Evolutionary conservation across 2,888 invertebrate species (phyloP).

Genomic region (Amphipyra berbera): DNA sequence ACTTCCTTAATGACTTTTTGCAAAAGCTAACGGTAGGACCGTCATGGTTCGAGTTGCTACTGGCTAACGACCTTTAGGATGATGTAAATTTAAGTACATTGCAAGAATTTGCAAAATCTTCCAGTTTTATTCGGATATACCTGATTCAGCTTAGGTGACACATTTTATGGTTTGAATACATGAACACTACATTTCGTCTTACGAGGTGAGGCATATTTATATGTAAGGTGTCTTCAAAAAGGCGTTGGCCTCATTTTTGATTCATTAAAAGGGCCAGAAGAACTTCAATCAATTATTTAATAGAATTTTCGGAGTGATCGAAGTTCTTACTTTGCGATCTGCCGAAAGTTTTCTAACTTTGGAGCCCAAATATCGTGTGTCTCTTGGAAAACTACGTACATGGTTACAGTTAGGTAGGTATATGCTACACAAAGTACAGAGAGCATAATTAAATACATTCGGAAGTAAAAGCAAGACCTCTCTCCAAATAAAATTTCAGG

Average conservation of each 20-base stretch:
- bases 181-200: neutral
- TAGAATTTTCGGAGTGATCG: constrained; percentile 5
- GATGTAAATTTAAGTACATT: constrained; percentile 13
- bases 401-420: constrained; percentile 8
- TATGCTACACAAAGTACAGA: constrained; percentile 8
- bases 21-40: constrained; percentile 47
- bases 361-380: constrained; percentile 1
- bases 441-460: constrained; percentile 49
- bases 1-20: constrained; percentile 53
- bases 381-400: constrained; percentile 10
- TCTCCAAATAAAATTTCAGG: constrained; percentile 47
- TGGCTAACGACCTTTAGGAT: constrained; percentile 39
- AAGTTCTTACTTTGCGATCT: constrained; percentile 6
- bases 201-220: constrained; percentile 22
- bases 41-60: constrained; percentile 13
- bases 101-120: constrained; percentile 11
- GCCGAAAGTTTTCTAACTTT: constrained; percentile 4
- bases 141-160: constrained; percentile 16
- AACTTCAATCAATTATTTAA: constrained; percentile 17
- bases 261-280: constrained; percentile 14
- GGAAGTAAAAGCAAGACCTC: constrained; percentile 30
- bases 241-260: constrained; percentile 32
- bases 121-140: constrained; percentile 10
- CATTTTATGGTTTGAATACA: neutral
- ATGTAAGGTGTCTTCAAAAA: constrained; percentile 13